A percentile compares a stretch with the other conserved stretches of the same genome.
These are phyloP conservation scores for Acrocera orbiculus DNA, from an alignment of 2,888 invertebrate species.

Conservation along the genomic window DNA sequence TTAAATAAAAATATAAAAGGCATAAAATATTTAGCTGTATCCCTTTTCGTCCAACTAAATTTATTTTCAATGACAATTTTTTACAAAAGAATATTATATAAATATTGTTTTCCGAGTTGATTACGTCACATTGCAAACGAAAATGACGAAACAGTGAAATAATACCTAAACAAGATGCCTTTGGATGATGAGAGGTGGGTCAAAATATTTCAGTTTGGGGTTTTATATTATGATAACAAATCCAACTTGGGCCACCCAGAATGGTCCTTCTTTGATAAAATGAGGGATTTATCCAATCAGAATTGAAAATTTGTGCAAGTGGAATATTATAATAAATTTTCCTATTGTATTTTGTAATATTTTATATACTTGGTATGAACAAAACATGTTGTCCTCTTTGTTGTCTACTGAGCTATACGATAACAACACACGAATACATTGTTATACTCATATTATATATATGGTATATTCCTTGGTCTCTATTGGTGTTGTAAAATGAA, in stretches of 20 bases:
- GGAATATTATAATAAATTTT: slow-evolving; percentile 14
- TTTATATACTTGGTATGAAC: slow-evolving; percentile 4
- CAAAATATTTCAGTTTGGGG: too few relatives aligned
- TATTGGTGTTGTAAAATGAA: too few relatives aligned
- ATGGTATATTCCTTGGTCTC: background rate
- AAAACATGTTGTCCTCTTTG: too few relatives aligned
- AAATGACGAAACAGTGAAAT: background rate
- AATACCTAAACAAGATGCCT: background rate
- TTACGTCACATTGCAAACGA: slow-evolving; percentile 9
- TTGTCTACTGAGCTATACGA: too few relatives aligned
- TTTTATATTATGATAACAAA: background rate
- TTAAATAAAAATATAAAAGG: too few relatives aligned
- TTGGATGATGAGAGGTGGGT: background rate
- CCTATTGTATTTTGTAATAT: slow-evolving; percentile 12
- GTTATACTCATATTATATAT: background rate
- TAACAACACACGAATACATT: background rate
- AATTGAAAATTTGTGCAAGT: slow-evolving; percentile 13
- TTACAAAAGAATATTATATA: slow-evolving; percentile 5
- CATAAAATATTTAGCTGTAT: too few relatives aligned
- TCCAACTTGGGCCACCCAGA: background rate
- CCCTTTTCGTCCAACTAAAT: too few relatives aligned
- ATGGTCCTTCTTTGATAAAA: slow-evolving; percentile 8
- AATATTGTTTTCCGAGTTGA: slow-evolving; percentile 10
- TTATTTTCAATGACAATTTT: too few relatives aligned
- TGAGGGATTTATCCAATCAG: slow-evolving; percentile 14